These are phyloP conservation scores for Deroplatys truncata DNA, from an alignment of 2,888 invertebrate genomes.

Conservation along the genomic window DNA sequence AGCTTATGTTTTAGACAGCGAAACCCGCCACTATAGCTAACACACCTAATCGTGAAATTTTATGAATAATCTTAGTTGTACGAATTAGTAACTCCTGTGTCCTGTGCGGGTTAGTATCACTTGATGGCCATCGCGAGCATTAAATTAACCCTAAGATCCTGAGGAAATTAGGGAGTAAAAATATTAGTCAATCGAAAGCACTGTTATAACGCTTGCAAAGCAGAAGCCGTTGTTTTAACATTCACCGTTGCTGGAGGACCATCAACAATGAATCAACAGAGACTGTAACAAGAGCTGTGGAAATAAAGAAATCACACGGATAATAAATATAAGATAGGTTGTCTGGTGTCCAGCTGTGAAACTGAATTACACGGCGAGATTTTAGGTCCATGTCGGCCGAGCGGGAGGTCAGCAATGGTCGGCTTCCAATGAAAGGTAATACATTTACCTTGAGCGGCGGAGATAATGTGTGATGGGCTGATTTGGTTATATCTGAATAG, in stretches of 20 bases:
- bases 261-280: neutral
- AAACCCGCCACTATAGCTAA: too few relatives aligned
- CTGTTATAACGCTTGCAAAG: too few relatives aligned
- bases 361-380: neutral
- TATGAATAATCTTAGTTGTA: too few relatives aligned
- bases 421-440: neutral
- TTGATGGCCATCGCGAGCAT: too few relatives aligned
- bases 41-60: too few relatives aligned
- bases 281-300: neutral
- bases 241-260: neutral
- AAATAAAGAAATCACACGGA: neutral
- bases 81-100: too few relatives aligned
- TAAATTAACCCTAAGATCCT: too few relatives aligned
- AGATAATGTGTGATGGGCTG: neutral
- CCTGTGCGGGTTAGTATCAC: too few relatives aligned
- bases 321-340: neutral
- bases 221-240: neutral
- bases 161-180: too few relatives aligned
- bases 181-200: too few relatives aligned
- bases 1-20: too few relatives aligned
- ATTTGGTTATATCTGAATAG: neutral
- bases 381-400: neutral
- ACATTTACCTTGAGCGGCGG: neutral
- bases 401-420: neutral
- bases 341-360: neutral